Conservation (phyloP, 1,140 invertebrate species). For the Melipona quadrifasciata region DNA sequence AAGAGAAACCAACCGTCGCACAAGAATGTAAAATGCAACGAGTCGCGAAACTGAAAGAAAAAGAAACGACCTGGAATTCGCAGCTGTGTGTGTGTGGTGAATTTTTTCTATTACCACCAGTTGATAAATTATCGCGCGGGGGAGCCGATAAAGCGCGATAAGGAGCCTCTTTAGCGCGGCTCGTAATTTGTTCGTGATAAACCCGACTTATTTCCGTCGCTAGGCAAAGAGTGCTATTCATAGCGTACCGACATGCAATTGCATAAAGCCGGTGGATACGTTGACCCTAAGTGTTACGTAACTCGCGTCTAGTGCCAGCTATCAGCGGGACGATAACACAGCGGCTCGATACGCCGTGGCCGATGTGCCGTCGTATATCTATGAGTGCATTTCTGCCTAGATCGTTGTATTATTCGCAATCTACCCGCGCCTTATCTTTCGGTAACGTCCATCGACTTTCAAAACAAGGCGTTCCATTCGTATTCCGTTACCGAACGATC, state of each 20-base stretch:
- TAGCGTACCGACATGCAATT: conserved; percentile 79
- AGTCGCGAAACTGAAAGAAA: too few relatives aligned
- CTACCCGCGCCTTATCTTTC: conserved; percentile 61
- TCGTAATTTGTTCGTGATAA: conserved; percentile 50
- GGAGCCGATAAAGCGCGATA: too few relatives aligned
- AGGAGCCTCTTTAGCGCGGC: background rate
- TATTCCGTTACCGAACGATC: conserved; percentile 27
- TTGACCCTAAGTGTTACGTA: conserved; percentile 80
- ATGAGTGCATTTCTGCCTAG: conserved; percentile 52
- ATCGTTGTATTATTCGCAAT: conserved; percentile 64
- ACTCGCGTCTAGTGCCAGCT: conserved; percentile 74
- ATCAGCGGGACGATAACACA: conserved; percentile 74
- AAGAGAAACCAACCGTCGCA: too few relatives aligned
- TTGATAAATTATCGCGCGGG: background rate
- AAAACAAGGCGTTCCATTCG: conserved; percentile 48
- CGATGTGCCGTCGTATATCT: conserved; percentile 45
- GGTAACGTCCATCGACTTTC: conserved; percentile 62
- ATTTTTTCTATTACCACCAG: too few relatives aligned
- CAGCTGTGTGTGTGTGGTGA: too few relatives aligned
- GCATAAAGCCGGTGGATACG: conserved; percentile 80
- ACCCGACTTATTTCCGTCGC: conserved; percentile 66
- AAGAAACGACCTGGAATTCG: too few relatives aligned
- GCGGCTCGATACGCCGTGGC: conserved; percentile 41
- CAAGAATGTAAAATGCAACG: too few relatives aligned
- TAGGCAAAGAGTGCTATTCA: conserved; percentile 76